phyloP scores from a whole-genome alignment of 92 coral and sea anemone species.

The Zoanthus gigantus region DNA sequence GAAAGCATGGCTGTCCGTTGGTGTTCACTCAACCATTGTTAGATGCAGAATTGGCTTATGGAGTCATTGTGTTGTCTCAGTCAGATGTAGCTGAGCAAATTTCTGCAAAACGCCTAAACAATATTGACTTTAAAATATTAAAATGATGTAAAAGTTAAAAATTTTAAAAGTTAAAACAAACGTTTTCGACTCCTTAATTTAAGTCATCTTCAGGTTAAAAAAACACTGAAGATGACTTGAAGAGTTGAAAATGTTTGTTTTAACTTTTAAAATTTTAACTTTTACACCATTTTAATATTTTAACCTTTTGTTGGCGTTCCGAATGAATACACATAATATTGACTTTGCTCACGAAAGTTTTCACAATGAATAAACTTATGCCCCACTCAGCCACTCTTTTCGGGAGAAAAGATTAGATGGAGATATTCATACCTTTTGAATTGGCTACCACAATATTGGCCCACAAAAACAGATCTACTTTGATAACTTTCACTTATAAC shows the following conservation, averaged over 20 bases:
- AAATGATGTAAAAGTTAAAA: too few relatives aligned
- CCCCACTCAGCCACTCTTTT: not conserved
- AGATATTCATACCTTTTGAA: slow-evolving; percentile 10
- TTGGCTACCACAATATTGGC: not conserved
- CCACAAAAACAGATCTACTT: not conserved
- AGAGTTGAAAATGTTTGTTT: too few relatives aligned
- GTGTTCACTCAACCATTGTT: slow-evolving; percentile 1
- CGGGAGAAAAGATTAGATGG: not conserved
- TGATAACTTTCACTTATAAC: not conserved
- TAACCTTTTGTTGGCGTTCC: too few relatives aligned
- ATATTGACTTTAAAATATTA: not conserved
- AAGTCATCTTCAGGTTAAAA: too few relatives aligned
- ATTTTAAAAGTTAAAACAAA: too few relatives aligned
- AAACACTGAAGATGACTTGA: too few relatives aligned
- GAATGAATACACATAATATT: not conserved
- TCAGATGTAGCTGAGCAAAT: not conserved
- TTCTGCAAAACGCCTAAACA: slow-evolving; percentile 18
- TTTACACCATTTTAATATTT: too few relatives aligned
- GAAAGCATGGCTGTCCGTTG: not conserved
- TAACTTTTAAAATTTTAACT: too few relatives aligned
- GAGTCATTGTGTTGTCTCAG: slow-evolving; percentile 26
- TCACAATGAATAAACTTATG: slow-evolving; percentile 2
- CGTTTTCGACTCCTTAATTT: too few relatives aligned
- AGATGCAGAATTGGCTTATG: not conserved
- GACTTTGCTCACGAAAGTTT: slow-evolving; percentile 42